A percentile compares a stretch with the other conserved stretches of the same genome.
These are phyloP conservation scores for Rhizoglyphus robini DNA, from an alignment of 1,140 invertebrate genomes.

Conservation along the genomic window DNA sequence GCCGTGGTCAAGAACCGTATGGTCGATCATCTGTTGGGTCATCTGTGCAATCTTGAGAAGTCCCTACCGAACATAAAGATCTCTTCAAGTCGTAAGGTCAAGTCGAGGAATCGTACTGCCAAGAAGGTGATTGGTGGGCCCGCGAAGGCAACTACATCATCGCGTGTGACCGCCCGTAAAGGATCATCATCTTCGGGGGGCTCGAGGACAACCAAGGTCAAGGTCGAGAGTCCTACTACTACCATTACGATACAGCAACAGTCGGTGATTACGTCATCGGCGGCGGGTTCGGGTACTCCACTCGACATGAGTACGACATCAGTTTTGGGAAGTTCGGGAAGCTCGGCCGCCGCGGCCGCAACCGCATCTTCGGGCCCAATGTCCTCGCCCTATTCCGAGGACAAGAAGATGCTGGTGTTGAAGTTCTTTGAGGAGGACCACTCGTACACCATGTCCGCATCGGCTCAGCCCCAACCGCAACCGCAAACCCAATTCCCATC, in stretches of 20 bases:
- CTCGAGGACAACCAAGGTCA: neutral
- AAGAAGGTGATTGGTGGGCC: neutral
- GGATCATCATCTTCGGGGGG: neutral
- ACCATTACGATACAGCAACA: neutral
- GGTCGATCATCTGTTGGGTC: neutral
- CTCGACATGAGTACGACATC: neutral
- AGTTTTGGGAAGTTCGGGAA: neutral
- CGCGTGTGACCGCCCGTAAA: neutral
- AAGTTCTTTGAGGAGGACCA: constrained; percentile 7
- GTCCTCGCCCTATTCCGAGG: neutral
- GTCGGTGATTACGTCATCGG: too few species aligned
- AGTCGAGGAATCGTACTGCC: neutral
- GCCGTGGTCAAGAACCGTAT: neutral
- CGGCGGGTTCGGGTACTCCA: neutral
- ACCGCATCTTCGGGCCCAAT: neutral
- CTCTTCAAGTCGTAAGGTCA: neutral
- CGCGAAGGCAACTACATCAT: neutral
- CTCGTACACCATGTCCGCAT: neutral
- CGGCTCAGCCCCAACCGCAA: too few species aligned
- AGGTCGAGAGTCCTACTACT: neutral
- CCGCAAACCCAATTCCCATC: too few species aligned
- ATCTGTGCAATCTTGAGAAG: constrained; percentile 15
- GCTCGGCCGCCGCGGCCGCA: neutral
- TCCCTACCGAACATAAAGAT: neutral
- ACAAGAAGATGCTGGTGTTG: neutral